These are phyloP conservation scores for Prionace glauca DNA, from an alignment of 2,797 vertebrate species.

Conservation along the genomic window DNA sequence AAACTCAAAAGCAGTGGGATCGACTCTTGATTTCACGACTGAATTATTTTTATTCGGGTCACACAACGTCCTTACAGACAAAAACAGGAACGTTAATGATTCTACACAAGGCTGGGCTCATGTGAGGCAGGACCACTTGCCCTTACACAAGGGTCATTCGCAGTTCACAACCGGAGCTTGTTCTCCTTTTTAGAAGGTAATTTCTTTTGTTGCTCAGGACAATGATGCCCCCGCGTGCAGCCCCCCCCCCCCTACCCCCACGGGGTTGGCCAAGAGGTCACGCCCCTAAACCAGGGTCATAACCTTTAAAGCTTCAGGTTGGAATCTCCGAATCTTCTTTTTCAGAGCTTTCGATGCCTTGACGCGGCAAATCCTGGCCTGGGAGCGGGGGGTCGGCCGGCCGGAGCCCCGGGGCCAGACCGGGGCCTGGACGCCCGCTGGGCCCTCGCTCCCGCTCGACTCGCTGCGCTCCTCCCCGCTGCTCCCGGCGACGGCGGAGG, in stretches of 20 bases:
- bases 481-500: conserved; percentile 75
- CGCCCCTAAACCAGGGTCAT: conserved; percentile 81
- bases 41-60: conserved; percentile 52
- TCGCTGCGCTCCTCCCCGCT: conserved; percentile 79
- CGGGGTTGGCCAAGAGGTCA: conserved; percentile 23
- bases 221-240: conserved; percentile 37
- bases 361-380: conserved; percentile 75
- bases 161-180: conserved; percentile 41
- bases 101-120: conserved; percentile 42
- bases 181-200: conserved; percentile 3
- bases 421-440: conserved; percentile 49
- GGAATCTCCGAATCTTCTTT: conserved; percentile 88
- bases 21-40: conserved; percentile 38
- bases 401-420: conserved; percentile 60
- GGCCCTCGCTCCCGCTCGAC: conserved; percentile 67
- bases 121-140: conserved; percentile 42
- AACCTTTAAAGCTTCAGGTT: conserved; percentile 82
- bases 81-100: conserved; percentile 32
- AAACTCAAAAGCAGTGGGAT: not conserved
- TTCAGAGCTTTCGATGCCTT: conserved; percentile 90
- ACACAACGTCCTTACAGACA: conserved; percentile 41
- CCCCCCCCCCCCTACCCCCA: not conserved
- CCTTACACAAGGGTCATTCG: conserved; percentile 41
- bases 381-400: conserved; percentile 56
- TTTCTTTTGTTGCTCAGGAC: conserved; percentile 40